phyloP scores from a whole-genome alignment of 2,113 vertebrate species.

The Psammodynastes pulverulentus region DNA sequence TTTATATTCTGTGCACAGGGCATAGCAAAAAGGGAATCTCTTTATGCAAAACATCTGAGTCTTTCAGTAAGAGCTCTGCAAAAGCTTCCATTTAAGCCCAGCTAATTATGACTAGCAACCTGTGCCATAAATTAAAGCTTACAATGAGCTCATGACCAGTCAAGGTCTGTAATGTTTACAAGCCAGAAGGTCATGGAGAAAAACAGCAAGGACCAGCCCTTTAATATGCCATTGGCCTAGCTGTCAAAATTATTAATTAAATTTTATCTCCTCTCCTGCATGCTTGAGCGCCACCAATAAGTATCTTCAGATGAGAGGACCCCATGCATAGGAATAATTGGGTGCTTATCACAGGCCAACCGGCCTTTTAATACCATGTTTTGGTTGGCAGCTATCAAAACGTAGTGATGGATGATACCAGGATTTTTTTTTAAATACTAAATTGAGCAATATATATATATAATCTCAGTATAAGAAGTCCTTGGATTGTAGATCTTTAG shows the following conservation, averaged over 20 bases:
- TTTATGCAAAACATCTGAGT: not conserved
- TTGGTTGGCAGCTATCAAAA: conserved; percentile 54
- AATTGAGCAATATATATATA: not conserved
- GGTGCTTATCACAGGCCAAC: conserved; percentile 39
- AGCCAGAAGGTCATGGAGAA: conserved; percentile 51
- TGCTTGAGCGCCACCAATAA: conserved; percentile 44
- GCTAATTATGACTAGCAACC: conserved; percentile 41
- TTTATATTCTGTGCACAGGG: conserved; percentile 3
- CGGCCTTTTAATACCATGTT: conserved; percentile 48
- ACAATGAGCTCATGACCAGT: conserved; percentile 37
- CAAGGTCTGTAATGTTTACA: conserved; percentile 40
- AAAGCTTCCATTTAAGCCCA: conserved; percentile 29
- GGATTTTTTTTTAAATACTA: conserved; percentile 42
- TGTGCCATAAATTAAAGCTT: conserved; percentile 41
- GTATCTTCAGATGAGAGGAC: conserved; percentile 54
- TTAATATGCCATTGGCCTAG: conserved; percentile 53
- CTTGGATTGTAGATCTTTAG: conserved; percentile 39
- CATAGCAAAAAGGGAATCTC: conserved; percentile 14
- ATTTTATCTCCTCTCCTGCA: conserved; percentile 56
- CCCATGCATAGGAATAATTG: conserved; percentile 33
- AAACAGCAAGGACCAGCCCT: conserved; percentile 47
- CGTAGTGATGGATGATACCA: conserved; percentile 30
- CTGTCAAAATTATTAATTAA: conserved; percentile 66
- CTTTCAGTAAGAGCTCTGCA: not conserved
- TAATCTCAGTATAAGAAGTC: not conserved